Evolutionary conservation across 2,797 vertebrate genomes (phyloP).

Genomic region (Cercopithecus diana): DNA sequence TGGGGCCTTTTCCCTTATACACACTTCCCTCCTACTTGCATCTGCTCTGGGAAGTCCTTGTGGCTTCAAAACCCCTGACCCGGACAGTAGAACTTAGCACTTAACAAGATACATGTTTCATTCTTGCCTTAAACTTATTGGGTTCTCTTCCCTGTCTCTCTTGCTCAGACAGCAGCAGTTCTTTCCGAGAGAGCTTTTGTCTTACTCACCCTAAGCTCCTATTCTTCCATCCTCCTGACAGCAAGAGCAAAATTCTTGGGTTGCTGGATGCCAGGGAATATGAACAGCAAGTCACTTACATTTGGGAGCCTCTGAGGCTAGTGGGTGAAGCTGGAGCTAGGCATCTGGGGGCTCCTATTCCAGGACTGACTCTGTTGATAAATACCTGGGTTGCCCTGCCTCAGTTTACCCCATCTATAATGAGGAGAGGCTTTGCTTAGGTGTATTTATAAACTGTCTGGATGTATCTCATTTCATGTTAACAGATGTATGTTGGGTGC

Average conservation of each 20-base stretch:
- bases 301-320: not conserved
- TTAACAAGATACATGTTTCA: accelerated
- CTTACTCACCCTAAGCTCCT: accelerated
- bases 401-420: not conserved
- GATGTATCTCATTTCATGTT: accelerated
- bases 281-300: not conserved
- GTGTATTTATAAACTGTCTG: not conserved
- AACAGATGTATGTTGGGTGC: accelerated
- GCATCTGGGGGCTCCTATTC: not conserved
- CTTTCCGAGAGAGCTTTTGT: not conserved
- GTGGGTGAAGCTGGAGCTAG: not conserved
- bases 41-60: not conserved
- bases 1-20: accelerated
- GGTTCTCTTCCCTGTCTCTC: not conserved
- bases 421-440: accelerated
- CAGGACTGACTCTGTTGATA: not conserved
- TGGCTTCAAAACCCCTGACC: not conserved
- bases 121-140: not conserved
- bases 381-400: not conserved
- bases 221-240: accelerated
- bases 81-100: accelerated
- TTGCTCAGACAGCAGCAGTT: not conserved
- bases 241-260: accelerated
- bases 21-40: no score
- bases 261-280: not conserved